phyloP scores from a whole-genome alignment of 2,888 invertebrate genomes.

The Belgica antarctica region DNA sequence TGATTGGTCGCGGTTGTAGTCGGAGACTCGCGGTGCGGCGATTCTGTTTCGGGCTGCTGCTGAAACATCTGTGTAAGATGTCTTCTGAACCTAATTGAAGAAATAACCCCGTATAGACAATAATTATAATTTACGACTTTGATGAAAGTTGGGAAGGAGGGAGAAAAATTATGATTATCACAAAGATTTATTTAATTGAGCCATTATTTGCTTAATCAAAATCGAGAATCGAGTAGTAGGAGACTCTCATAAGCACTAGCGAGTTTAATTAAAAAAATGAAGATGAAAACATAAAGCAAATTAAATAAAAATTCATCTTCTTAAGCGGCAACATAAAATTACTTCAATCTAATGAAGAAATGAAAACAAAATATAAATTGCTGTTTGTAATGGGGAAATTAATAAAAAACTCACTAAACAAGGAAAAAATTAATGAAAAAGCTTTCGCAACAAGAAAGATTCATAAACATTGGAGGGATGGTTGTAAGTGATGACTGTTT shows the following conservation, averaged over 20 bases:
- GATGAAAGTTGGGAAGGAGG: no score
- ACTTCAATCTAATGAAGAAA: no score
- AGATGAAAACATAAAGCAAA: slow-evolving; percentile 13
- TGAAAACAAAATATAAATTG: no score
- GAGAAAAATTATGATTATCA: background rate
- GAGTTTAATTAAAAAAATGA: slow-evolving; percentile 23
- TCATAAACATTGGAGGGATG: no score
- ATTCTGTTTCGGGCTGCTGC: slow-evolving; percentile 47
- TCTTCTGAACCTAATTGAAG: slow-evolving; percentile 36
- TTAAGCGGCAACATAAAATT: slow-evolving; percentile 7
- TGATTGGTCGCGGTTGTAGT: no score
- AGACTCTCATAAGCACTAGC: slow-evolving; percentile 10
- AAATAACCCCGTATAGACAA: slow-evolving; percentile 16
- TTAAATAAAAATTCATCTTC: slow-evolving; percentile 17
- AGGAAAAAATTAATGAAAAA: no score
- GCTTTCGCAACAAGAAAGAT: no score
- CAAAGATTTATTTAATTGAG: slow-evolving; percentile 20
- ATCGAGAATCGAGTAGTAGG: background rate
- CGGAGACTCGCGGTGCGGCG: slow-evolving; percentile 45
- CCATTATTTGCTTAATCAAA: slow-evolving; percentile 30
- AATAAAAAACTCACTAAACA: no score
- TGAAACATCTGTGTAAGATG: slow-evolving; percentile 49
- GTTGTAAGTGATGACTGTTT: no score
- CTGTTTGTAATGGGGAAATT: no score
- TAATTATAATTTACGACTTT: slow-evolving; percentile 8